These are phyloP conservation scores for Rhodinocichla rosea DNA, from an alignment of 2,113 vertebrate genomes.

Conservation along the genomic window DNA sequence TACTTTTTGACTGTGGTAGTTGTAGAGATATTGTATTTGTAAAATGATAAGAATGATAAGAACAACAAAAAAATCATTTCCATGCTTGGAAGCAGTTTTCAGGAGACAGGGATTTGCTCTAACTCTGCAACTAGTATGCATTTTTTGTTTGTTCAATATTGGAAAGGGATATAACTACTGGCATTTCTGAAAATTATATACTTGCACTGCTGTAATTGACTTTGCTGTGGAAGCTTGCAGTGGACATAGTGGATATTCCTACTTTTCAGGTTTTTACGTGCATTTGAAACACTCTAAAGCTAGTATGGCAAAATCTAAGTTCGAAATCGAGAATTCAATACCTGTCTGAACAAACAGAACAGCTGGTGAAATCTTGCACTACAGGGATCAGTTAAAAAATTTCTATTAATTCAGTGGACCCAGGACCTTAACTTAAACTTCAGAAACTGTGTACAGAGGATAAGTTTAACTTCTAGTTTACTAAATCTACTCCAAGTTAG, in stretches of 20 bases:
- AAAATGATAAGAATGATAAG: background rate
- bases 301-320: background rate
- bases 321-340: background rate
- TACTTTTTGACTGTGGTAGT: background rate
- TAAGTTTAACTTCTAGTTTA: background rate
- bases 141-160: background rate
- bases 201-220: background rate
- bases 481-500: background rate
- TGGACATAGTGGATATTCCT: background rate
- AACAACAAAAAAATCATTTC: background rate
- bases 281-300: background rate
- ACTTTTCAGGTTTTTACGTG: background rate
- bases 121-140: background rate
- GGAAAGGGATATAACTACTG: background rate
- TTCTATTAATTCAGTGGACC: background rate
- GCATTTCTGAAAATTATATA: background rate
- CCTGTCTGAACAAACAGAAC: background rate
- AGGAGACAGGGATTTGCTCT: background rate
- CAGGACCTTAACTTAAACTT: background rate
- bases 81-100: background rate
- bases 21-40: background rate
- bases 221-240: background rate
- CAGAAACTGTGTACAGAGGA: background rate
- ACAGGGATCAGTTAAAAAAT: background rate
- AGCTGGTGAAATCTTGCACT: background rate